Evolutionary conservation across 2,888 invertebrate species (phyloP).

Genomic region (Drepanosiphum platanoidis): DNA sequence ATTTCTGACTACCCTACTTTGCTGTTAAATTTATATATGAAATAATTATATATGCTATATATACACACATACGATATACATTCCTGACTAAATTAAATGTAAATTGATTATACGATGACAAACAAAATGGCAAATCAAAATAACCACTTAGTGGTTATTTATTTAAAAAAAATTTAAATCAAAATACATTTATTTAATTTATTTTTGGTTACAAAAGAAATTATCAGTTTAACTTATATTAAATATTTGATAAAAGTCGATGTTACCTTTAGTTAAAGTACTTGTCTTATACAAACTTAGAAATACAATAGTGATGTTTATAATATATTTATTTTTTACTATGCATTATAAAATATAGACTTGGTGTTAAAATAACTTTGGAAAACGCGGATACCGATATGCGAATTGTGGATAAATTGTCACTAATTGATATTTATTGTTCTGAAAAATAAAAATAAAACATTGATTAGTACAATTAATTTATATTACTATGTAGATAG

Average conservation of each 20-base stretch:
- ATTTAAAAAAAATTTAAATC: no score
- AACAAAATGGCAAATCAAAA: no score
- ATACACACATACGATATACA: no score
- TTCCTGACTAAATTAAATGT: no score
- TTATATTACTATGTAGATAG: neutral
- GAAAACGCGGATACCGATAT: neutral
- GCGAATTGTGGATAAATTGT: neutral
- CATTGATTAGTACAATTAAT: neutral
- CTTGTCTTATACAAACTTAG: neutral
- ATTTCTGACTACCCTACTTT: no score
- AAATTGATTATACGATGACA: no score
- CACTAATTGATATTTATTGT: neutral
- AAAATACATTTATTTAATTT: no score
- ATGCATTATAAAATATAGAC: neutral
- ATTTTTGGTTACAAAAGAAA: no score
- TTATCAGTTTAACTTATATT: neutral
- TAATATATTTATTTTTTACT: neutral
- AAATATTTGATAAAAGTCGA: neutral
- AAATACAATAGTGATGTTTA: neutral
- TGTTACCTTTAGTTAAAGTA: neutral
- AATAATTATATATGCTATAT: no score
- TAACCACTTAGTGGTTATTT: no score
- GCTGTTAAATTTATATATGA: no score
- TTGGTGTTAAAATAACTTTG: neutral
- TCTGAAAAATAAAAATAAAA: neutral